Evolutionary conservation across 2,113 vertebrate genomes (phyloP), one percentile per base, ranked within the genome.

Genomic region (Gorsachius goisagi): DNA sequence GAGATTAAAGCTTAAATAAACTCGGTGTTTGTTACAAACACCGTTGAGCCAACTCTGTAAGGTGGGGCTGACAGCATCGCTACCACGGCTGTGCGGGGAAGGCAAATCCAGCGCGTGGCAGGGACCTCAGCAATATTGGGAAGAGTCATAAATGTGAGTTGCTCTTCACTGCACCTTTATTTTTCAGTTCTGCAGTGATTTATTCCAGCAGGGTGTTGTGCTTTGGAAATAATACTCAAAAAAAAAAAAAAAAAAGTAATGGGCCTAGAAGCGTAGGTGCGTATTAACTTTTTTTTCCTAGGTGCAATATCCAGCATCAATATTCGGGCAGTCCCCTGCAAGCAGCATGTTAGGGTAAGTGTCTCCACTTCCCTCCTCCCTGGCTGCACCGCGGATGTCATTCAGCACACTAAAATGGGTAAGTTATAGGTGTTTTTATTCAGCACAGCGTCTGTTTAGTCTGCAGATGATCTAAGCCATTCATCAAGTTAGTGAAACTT

Each of bases 321-420:
- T 98, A 98, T 68, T 97, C 98, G 11, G 98, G 98, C 56, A 98
- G 98, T 15, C 98, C 98, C 86, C 98, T 98, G 49, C 98, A 98
- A 27, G 98, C 98, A 69, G 97, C 72, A 58, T 98, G 98, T 94
- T 98, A 98, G 33, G 67, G 98, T 98, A 85, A 98, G 98, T 97
- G 45, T 39, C 68, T 76, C 63, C 10, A 2, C 39, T 80, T 79
- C 47, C 56, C 73, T 45, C 39, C 68, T 60, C 63, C 68, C 58
- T 9, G 24, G 63, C 83, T 72, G 63, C 22, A 4, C 32, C 11
- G 7, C 30, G 41, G 59, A 28, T 81, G 59, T 28, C 88, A n/a
- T 41, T 66, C 33, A 35, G 53, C 4, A 9, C 33, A 23, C 52
- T 63, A 12, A 72, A 62, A 72, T 28, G 58, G 41, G 3, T 22